A percentile compares a stretch with the other conserved stretches of the same genome.
These are phyloP conservation scores for Pammene aurita DNA, from an alignment of 2,888 invertebrate species.

Conservation along the genomic window DNA sequence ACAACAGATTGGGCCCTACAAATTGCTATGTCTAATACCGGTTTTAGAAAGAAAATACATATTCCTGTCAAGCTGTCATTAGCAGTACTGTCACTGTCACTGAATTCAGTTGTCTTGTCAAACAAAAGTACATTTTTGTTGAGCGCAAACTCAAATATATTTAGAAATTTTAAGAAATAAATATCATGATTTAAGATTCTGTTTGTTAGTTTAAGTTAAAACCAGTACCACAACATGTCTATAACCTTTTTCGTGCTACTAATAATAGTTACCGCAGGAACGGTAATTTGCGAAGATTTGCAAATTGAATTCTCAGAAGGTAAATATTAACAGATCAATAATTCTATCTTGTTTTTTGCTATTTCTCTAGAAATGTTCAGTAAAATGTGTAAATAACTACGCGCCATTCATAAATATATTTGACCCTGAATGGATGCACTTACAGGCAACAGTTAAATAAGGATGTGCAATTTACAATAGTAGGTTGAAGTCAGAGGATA, in stretches of 20 bases:
- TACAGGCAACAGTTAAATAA: constrained; percentile 4
- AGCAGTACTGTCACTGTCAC: neutral
- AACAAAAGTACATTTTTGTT: neutral
- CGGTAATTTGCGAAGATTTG: constrained; percentile 18
- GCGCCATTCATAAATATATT: constrained; percentile 8
- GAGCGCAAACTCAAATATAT: neutral
- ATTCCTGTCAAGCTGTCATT: neutral
- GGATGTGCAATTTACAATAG: constrained; percentile 11
- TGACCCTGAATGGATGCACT: constrained; percentile 21
- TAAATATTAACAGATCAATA: constrained; percentile 35
- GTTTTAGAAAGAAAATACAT: too few relatives aligned
- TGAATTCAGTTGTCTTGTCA: neutral
- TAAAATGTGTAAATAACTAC: neutral
- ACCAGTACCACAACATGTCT: constrained; percentile 9
- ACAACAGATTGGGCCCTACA: too few relatives aligned
- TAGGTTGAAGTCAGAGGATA: neutral
- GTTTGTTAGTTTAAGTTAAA: neutral
- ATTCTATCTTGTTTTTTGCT: neutral
- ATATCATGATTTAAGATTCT: neutral
- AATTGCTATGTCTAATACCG: too few relatives aligned
- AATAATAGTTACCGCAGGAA: constrained; percentile 7
- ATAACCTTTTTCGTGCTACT: constrained; percentile 1
- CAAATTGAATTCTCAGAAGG: constrained; percentile 34
- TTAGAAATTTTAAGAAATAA: neutral
- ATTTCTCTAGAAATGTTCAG: neutral